A percentile compares a stretch with the other conserved stretches of the same genome.
These are phyloP conservation scores for Coturnix japonica DNA, from an alignment of 2,113 vertebrate species.

Conservation along the genomic window DNA sequence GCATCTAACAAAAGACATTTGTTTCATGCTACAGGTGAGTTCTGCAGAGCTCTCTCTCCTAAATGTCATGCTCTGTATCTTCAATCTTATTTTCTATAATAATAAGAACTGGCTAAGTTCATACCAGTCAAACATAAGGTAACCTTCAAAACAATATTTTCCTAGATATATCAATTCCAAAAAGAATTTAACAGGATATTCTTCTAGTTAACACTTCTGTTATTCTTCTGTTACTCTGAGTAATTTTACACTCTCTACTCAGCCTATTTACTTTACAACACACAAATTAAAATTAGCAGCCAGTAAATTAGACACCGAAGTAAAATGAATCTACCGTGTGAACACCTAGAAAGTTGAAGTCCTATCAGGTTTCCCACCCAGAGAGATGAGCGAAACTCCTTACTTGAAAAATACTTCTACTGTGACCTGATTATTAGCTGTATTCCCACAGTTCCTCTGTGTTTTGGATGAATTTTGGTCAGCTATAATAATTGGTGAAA, in stretches of 20 bases:
- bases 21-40: background rate
- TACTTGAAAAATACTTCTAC: background rate
- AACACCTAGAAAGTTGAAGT: background rate
- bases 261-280: background rate
- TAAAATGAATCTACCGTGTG: background rate
- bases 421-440: background rate
- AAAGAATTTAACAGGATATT: background rate
- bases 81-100: background rate
- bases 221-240: background rate
- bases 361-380: background rate
- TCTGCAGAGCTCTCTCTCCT: background rate
- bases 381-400: background rate
- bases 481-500: background rate
- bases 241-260: background rate
- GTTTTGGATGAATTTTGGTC: background rate
- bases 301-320: background rate
- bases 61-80: background rate
- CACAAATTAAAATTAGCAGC: background rate
- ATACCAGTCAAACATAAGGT: background rate
- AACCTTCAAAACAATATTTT: background rate
- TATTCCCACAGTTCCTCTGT: background rate
- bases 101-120: background rate
- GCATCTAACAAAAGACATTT: background rate
- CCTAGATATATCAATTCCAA: background rate
- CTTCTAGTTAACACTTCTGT: background rate